Percentiles rank a stretch among this genome's conserved stretches.
These are phyloP conservation scores for Notothenia coriiceps DNA, from an alignment of 2,113 vertebrate species.

Conservation along the genomic window DNA sequence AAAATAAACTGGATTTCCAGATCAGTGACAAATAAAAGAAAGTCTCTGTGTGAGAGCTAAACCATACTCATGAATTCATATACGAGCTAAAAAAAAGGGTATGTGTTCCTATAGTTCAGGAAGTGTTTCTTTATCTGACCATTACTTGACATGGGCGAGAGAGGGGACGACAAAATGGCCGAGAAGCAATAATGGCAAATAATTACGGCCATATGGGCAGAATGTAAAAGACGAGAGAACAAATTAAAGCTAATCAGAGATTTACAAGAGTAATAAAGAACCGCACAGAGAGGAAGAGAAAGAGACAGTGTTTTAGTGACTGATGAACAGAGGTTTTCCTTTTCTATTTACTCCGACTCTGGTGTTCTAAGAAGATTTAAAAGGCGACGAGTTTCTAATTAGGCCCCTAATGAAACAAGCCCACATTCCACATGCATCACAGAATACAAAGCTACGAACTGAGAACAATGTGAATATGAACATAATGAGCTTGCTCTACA, in stretches of 20 bases:
- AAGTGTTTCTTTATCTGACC: slow-evolving; percentile 38
- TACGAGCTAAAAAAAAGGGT: not conserved
- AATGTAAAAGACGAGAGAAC: slow-evolving; percentile 41
- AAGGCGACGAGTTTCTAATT: slow-evolving; percentile 64
- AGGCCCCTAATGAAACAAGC: slow-evolving; percentile 56
- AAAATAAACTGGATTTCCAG: slow-evolving; percentile 13
- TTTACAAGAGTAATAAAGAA: slow-evolving; percentile 44
- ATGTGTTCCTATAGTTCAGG: not conserved
- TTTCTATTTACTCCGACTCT: slow-evolving; percentile 32
- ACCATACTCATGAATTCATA: slow-evolving; percentile 1
- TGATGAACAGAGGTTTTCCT: slow-evolving; percentile 47
- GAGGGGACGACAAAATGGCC: slow-evolving; percentile 31
- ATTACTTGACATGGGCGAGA: slow-evolving; percentile 8
- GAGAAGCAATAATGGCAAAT: slow-evolving; percentile 49
- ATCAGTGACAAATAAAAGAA: slow-evolving; percentile 5
- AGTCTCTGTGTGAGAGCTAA: not conserved
- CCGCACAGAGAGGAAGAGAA: not conserved
- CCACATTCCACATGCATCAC: slow-evolving; percentile 38
- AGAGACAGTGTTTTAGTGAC: slow-evolving; percentile 43
- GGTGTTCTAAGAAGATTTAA: slow-evolving; percentile 42
- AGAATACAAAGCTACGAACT: slow-evolving; percentile 36
- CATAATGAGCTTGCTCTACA: slow-evolving; percentile 52
- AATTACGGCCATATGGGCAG: slow-evolving; percentile 50
- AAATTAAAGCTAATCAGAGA: slow-evolving; percentile 49
- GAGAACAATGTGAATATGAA: slow-evolving; percentile 55